Percentiles rank a stretch among this genome's conserved stretches.
These are phyloP conservation scores for Rissa tridactyla DNA, from an alignment of 2,113 vertebrate genomes.

Conservation along the genomic window DNA sequence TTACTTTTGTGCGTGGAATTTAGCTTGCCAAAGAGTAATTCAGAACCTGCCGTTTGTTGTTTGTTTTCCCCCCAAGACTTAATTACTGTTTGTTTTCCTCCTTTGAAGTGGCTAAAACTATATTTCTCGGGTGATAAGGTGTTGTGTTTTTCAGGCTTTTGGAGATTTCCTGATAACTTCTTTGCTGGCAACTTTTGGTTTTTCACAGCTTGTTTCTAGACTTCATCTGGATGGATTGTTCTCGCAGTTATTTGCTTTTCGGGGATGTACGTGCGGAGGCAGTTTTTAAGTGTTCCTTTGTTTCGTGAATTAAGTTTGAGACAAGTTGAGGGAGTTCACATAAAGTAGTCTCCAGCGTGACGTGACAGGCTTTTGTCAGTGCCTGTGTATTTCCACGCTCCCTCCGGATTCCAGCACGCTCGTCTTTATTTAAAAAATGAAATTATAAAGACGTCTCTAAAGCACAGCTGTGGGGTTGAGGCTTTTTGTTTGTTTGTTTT, in stretches of 20 bases:
- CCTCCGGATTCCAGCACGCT: neutral
- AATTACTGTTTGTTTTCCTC: neutral
- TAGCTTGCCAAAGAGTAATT: neutral
- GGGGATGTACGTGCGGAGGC: neutral
- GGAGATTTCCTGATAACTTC: neutral
- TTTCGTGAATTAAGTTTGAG: neutral
- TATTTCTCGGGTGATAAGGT: neutral
- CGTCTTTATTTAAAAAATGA: neutral
- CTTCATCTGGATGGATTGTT: neutral
- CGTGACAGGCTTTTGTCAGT: too few relatives aligned
- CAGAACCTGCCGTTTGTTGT: neutral
- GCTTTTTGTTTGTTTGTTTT: neutral
- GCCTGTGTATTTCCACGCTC: neutral
- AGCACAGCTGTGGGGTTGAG: neutral
- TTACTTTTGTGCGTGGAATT: neutral
- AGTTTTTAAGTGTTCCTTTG: neutral
- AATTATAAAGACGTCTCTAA: fast-evolving
- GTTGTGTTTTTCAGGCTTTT: neutral
- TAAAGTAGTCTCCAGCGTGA: fast-evolving
- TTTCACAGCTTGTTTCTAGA: neutral
- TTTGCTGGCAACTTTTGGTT: neutral
- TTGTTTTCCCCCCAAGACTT: neutral
- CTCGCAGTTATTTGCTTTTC: neutral
- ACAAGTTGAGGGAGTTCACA: neutral
- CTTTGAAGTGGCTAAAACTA: neutral